phyloP scores from a whole-genome alignment of 2,113 vertebrate genomes.

The Sapajus apella region DNA sequence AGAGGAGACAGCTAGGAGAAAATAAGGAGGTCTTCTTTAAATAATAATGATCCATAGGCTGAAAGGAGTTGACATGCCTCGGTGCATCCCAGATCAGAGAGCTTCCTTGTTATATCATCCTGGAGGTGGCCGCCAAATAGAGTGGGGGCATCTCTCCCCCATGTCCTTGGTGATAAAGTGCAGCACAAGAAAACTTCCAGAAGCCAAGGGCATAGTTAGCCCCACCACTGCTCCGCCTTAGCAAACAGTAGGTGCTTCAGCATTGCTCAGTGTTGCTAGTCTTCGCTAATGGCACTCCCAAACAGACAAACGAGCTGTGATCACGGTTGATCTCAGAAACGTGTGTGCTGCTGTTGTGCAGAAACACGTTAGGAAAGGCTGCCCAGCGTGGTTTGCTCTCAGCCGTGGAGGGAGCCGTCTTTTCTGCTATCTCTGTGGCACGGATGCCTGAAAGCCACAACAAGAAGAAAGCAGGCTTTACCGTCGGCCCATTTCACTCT shows the following conservation, averaged over 20 bases:
- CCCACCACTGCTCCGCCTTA: not conserved
- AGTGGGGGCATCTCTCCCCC: no score
- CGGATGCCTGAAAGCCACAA: not conserved
- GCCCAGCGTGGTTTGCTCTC: not conserved
- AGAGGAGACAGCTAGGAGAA: not conserved
- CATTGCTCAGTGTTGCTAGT: not conserved
- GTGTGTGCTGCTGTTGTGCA: not conserved
- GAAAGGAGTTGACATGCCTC: not conserved
- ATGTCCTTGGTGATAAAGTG: not conserved
- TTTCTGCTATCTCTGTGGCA: not conserved
- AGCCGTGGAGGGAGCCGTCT: not conserved
- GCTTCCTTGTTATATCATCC: not conserved
- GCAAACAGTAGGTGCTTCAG: not conserved
- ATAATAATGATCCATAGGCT: not conserved
- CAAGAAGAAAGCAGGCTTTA: not conserved
- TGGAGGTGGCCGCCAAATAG: not conserved
- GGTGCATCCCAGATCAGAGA: not conserved
- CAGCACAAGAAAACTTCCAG: not conserved
- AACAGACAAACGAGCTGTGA: not conserved
- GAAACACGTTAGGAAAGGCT: not conserved
- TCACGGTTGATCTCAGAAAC: not conserved
- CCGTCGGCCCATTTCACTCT: not conserved
- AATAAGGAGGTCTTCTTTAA: not conserved
- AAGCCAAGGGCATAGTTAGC: fast-evolving
- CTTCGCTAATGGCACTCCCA: not conserved